Conservation (phyloP, 1,140 invertebrate genomes). For the Sweltsa coloradensis region DNA sequence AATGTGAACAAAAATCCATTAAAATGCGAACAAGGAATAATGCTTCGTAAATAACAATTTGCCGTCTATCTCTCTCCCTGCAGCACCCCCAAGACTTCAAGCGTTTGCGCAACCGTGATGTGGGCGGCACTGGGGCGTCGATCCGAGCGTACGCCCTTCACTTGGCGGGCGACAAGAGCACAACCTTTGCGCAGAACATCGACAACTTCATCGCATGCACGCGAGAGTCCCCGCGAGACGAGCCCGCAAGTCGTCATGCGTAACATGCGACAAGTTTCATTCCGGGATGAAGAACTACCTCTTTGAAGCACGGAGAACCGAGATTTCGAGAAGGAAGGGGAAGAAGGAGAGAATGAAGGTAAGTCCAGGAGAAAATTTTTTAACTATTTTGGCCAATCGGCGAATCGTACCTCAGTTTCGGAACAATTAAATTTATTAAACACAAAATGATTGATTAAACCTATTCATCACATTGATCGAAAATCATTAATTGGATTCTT, state of each 20-base stretch:
- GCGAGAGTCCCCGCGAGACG: constrained; percentile 73
- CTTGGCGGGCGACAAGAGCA: constrained; percentile 69
- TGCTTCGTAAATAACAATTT: no score
- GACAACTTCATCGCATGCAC: constrained; percentile 92
- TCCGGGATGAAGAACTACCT: constrained; percentile 95
- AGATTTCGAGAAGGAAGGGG: constrained; percentile 79
- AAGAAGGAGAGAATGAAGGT: constrained; percentile 75
- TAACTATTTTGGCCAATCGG: no score
- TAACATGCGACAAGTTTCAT: constrained; percentile 93
- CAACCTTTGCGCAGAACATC: constrained; percentile 80
- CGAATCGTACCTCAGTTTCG: no score
- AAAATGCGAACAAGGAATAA: no score
- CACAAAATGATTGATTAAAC: no score
- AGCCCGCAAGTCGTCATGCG: constrained; percentile 82
- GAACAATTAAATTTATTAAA: no score
- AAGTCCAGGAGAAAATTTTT: constrained; percentile 20
- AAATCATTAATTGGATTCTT: no score
- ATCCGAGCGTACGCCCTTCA: constrained; percentile 65
- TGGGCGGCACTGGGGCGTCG: constrained; percentile 46
- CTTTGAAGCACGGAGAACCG: constrained; percentile 87
- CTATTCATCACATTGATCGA: no score
- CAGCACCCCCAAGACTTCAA: constrained; percentile 57
- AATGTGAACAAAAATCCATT: no score
- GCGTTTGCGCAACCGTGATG: constrained; percentile 49
- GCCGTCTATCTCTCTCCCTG: no score